phyloP scores from a whole-genome alignment of 2,113 vertebrate species.

The Hippocampus abdominalis region DNA sequence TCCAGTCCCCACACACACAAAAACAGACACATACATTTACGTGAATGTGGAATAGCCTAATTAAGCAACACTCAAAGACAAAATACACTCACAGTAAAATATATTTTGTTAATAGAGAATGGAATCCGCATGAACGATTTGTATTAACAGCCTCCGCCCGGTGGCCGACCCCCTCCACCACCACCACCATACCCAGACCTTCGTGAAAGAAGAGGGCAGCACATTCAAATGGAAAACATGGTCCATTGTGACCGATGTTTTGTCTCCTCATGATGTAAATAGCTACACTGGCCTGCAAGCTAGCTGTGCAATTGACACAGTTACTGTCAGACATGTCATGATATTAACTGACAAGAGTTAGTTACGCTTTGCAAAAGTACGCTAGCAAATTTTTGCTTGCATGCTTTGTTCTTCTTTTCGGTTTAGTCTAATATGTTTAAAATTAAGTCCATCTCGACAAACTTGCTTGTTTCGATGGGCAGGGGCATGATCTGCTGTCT shows the following conservation, averaged over 20 bases:
- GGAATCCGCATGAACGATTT: neutral
- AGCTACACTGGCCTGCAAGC: conserved; percentile 49
- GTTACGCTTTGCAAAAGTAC: conserved; percentile 1
- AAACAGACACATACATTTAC: conserved; percentile 47
- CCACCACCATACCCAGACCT: conserved; percentile 16
- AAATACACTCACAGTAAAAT: conserved; percentile 59
- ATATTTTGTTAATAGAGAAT: neutral
- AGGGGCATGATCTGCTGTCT: conserved; percentile 47
- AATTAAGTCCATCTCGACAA: neutral
- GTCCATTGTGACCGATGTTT: conserved; percentile 57
- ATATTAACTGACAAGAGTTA: conserved; percentile 4
- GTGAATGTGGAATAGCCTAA: conserved; percentile 76
- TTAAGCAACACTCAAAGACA: conserved; percentile 59
- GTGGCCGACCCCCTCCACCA: conserved; percentile 1
- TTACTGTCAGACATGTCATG: conserved; percentile 26
- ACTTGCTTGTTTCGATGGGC: conserved; percentile 17
- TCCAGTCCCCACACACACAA: conserved; percentile 19
- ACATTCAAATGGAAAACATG: conserved; percentile 71
- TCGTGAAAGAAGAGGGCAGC: conserved; percentile 52
- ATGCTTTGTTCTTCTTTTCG: neutral
- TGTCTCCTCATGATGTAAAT: conserved; percentile 68
- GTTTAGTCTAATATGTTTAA: neutral
- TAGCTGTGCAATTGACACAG: conserved; percentile 38
- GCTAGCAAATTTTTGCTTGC: neutral
- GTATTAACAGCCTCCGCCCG: conserved; percentile 61